Evolutionary conservation across 2,888 invertebrate species (phyloP).

Genomic region (Chrysopilus asiliformis): DNA sequence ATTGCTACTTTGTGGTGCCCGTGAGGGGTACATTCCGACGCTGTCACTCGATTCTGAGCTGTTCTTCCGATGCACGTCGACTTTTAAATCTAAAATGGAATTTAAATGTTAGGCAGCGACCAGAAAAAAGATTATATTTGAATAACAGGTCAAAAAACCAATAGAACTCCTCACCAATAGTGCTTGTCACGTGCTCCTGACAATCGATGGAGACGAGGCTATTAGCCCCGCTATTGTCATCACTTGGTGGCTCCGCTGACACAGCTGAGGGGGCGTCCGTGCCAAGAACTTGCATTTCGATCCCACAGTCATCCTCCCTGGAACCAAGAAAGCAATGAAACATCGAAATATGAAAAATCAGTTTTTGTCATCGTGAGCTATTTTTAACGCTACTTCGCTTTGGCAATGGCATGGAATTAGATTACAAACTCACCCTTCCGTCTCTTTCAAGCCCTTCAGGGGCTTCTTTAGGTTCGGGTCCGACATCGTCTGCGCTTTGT

Average conservation of each 20-base stretch:
- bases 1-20: no score
- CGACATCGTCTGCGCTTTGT: slow-evolving; percentile 70
- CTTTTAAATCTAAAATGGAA: slow-evolving; percentile 68
- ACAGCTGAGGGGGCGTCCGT: slow-evolving; percentile 47
- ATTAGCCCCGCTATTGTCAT: slow-evolving; percentile 34
- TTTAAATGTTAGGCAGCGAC: no score
- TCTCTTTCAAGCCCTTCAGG: slow-evolving; percentile 36
- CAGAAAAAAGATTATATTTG: no score
- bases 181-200: slow-evolving; percentile 45
- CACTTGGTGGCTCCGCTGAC: slow-evolving; percentile 46
- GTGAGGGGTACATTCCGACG: slow-evolving; percentile 40
- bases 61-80: slow-evolving; percentile 84
- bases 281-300: slow-evolving; percentile 64
- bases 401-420: no score
- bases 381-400: no score
- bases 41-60: slow-evolving; percentile 79
- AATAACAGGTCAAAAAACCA: no score
- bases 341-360: slow-evolving; percentile 1
- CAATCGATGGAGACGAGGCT: slow-evolving; percentile 31
- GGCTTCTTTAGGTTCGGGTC: slow-evolving; percentile 41
- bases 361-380: no score
- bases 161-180: slow-evolving; percentile 47
- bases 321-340: slow-evolving; percentile 16
- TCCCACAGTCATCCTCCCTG: slow-evolving; percentile 66
- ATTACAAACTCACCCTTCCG: slow-evolving; percentile 31